Conservation (phyloP, 2,797 vertebrate species). For the Paramormyrops hopkinsi region DNA sequence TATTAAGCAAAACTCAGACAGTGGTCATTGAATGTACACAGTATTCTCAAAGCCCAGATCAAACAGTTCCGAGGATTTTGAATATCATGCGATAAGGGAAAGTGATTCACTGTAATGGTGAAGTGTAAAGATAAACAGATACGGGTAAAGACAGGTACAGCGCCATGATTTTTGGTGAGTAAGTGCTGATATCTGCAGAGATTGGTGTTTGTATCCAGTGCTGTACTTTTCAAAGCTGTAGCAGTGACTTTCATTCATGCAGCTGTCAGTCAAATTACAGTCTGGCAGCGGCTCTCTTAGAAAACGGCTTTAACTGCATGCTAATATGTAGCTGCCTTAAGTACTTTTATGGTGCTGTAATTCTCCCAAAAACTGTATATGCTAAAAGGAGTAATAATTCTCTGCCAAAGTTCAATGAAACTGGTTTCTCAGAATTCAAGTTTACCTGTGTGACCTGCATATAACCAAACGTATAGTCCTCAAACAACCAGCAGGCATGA, state of each 20-base stretch:
- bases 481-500: neutral
- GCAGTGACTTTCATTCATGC: neutral
- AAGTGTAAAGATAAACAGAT: neutral
- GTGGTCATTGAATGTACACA: neutral
- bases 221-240: neutral
- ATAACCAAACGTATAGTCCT: neutral
- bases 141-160: neutral
- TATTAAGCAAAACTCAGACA: neutral
- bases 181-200: neutral
- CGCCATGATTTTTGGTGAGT: neutral
- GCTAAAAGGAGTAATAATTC: neutral
- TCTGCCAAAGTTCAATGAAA: neutral
- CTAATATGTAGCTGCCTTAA: neutral
- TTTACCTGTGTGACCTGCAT: neutral
- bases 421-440: neutral
- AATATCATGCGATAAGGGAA: neutral
- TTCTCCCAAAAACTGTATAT: neutral
- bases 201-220: neutral
- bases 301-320: neutral
- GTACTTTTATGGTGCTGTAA: neutral
- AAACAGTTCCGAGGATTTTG: neutral
- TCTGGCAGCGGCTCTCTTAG: neutral
- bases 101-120: neutral
- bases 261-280: neutral
- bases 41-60: neutral